Evolutionary conservation across 2,888 invertebrate genomes (phyloP).

Genomic region (Chaetogeoica ovagalla): DNA sequence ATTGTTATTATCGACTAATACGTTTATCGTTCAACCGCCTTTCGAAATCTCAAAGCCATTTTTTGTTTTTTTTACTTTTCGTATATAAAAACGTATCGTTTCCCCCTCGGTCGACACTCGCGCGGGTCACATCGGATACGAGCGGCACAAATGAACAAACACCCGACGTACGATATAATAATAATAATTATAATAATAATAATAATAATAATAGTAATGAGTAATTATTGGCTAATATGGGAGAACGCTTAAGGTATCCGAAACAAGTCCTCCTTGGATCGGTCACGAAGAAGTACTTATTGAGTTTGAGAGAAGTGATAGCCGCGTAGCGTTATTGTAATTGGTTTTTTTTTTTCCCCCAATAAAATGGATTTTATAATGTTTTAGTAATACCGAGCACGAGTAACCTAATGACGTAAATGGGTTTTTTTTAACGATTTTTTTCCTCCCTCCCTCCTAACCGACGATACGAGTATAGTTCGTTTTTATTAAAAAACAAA

Average conservation of each 20-base stretch:
- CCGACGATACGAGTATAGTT: background rate
- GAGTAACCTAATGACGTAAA: constrained; percentile 22
- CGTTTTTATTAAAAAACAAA: background rate
- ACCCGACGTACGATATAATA: background rate
- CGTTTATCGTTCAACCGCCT: constrained; percentile 17
- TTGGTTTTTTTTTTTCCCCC: constrained; percentile 28
- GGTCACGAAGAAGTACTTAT: constrained; percentile 46
- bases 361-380: constrained; percentile 43
- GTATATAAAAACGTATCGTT: background rate
- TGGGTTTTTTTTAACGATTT: constrained; percentile 15
- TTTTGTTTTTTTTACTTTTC: too few species aligned
- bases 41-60: constrained; percentile 32
- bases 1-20: background rate
- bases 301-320: constrained; percentile 39
- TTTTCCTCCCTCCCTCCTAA: background rate
- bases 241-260: constrained; percentile 16
- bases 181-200: background rate
- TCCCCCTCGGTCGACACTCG: background rate
- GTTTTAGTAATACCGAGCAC: background rate
- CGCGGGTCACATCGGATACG: constrained; percentile 11
- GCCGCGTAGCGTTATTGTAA: constrained; percentile 29
- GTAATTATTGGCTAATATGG: constrained; percentile 45
- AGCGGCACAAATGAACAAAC: constrained; percentile 33
- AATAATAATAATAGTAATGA: constrained; percentile 9
- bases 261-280: constrained; percentile 52